A percentile compares a stretch with the other conserved stretches of the same genome.
These are phyloP conservation scores for Ditylenchus weischeri DNA, from an alignment of 2,888 invertebrate genomes.

Conservation along the genomic window DNA sequence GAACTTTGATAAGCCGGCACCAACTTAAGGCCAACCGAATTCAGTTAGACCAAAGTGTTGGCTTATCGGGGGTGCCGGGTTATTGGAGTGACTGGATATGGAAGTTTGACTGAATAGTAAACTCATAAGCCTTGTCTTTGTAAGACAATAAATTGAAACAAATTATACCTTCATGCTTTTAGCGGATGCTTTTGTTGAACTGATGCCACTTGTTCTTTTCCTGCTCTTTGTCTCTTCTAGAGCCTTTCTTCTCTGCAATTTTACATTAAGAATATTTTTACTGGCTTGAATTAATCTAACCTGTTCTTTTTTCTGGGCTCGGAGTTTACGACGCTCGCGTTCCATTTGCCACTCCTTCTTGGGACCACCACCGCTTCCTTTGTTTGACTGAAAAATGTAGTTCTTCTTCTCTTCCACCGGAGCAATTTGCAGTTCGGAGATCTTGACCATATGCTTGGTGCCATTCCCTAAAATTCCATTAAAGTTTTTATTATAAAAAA, in stretches of 20 bases:
- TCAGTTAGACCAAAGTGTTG: no score
- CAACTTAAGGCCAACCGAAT: no score
- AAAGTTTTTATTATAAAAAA: no score
- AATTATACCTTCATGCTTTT: slow-evolving; percentile 51
- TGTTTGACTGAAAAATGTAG: slow-evolving; percentile 48
- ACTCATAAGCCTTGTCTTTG: no score
- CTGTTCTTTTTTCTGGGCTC: slow-evolving; percentile 89
- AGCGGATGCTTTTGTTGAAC: slow-evolving; percentile 75
- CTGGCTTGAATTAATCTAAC: no score
- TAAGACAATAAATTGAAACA: slow-evolving; percentile 7
- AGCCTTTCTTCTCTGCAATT: slow-evolving; percentile 74
- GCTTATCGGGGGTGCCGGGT: no score
- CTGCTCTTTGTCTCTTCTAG: slow-evolving; percentile 90
- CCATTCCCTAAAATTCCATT: slow-evolving; percentile 43
- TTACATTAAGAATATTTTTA: no score
- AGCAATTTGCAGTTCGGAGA: slow-evolving; percentile 45
- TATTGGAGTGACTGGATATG: no score
- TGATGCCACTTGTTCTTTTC: slow-evolving; percentile 97
- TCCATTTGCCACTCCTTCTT: slow-evolving; percentile 57
- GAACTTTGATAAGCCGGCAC: no score
- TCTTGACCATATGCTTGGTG: slow-evolving; percentile 48
- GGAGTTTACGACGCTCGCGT: slow-evolving; percentile 65
- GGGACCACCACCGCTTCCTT: slow-evolving; percentile 32
- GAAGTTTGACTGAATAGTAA: no score
- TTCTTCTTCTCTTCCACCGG: slow-evolving; percentile 49